phyloP scores from a whole-genome alignment of 2,888 invertebrate species.

The Merodon equestris region DNA sequence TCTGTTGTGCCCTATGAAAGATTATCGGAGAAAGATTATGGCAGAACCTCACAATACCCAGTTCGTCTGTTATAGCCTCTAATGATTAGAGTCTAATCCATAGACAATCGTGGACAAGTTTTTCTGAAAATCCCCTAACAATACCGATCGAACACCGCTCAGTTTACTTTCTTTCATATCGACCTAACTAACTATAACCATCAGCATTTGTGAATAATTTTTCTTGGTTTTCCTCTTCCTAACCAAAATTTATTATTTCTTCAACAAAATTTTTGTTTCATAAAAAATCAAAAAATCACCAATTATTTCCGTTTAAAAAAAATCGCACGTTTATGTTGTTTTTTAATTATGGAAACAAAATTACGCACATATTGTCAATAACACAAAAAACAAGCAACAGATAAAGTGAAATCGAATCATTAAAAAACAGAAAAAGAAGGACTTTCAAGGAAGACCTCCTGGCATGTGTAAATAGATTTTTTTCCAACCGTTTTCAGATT shows the following conservation, averaged over 20 bases:
- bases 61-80: too few species aligned
- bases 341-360: conserved; percentile 49
- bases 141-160: too few species aligned
- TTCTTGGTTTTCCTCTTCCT: too few species aligned
- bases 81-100: too few species aligned
- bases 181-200: too few species aligned
- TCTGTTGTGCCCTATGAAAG: too few species aligned
- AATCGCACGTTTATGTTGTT: conserved; percentile 64
- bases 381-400: conserved; percentile 10
- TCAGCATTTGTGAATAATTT: too few species aligned
- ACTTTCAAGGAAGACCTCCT: conserved; percentile 4
- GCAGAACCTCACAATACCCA: too few species aligned
- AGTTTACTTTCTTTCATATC: too few species aligned
- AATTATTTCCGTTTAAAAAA: conserved; percentile 67
- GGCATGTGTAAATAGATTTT: conserved; percentile 48
- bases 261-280: conserved; percentile 23
- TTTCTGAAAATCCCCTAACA: too few species aligned
- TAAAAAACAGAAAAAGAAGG: conserved; percentile 11
- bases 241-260: conserved; percentile 14
- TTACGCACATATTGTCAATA: conserved; percentile 14
- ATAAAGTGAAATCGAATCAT: conserved; percentile 13
- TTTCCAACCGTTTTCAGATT: conserved; percentile 2
- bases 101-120: too few species aligned
- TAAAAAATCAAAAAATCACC: conserved; percentile 71
- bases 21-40: too few species aligned